These are phyloP conservation scores for Cephus cinctus DNA, from an alignment of 1,140 invertebrate species.

Conservation along the genomic window DNA sequence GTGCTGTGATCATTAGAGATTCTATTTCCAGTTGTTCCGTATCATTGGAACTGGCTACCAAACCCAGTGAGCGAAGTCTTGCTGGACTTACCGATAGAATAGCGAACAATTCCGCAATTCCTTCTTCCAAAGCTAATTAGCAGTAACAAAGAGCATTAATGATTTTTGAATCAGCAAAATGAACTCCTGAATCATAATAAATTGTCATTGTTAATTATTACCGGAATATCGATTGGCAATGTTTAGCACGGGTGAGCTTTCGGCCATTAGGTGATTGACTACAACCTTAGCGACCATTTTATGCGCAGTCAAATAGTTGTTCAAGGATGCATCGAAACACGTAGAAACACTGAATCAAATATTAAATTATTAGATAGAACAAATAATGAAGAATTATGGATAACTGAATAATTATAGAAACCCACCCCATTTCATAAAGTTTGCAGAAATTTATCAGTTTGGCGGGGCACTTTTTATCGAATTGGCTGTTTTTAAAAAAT, in stretches of 20 bases:
- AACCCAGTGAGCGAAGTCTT: conserved; percentile 29
- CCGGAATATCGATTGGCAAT: conserved; percentile 60
- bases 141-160: conserved; percentile 5
- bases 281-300: conserved; percentile 58
- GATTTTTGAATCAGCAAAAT: conserved; percentile 2
- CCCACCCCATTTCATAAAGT: conserved; percentile 49
- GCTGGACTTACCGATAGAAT: conserved; percentile 41
- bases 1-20: conserved; percentile 41
- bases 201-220: conserved; percentile 28
- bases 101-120: conserved; percentile 38
- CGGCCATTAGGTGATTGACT: conserved; percentile 53
- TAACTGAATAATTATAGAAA: conserved; percentile 1
- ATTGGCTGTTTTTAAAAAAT: conserved; percentile 59
- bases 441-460: conserved; percentile 57
- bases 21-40: conserved; percentile 28
- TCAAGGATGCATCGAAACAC: conserved; percentile 59
- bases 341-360: conserved; percentile 51
- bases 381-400: conserved; percentile 5
- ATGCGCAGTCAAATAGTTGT: conserved; percentile 59
- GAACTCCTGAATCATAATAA: conserved; percentile 7
- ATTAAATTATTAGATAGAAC: conserved; percentile 21
- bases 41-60: conserved; percentile 28
- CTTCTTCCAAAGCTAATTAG: conserved; percentile 36
- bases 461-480: conserved; percentile 55
- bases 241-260: conserved; percentile 57